A percentile compares a stretch with the other conserved stretches of the same genome.
Evolutionary conservation across 2,888 invertebrate species (phyloP).

Genomic region (Sisyra terminalis): DNA sequence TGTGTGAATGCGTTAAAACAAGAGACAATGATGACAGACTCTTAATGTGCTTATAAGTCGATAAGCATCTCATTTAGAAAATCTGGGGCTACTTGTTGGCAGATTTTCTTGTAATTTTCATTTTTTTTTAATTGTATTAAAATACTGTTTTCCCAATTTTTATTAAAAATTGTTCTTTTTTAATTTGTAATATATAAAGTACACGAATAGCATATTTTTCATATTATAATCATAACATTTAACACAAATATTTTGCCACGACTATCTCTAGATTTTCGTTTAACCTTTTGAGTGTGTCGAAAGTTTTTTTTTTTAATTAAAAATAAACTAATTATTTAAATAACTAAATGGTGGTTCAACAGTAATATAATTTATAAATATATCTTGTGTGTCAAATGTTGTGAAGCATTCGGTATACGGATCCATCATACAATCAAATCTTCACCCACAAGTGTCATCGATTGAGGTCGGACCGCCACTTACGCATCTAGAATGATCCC

Average conservation of each 20-base stretch:
- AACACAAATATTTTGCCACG: constrained; percentile 7
- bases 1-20: constrained; percentile 12
- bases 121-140: constrained; percentile 3
- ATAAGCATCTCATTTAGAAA: constrained; percentile 21
- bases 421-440: neutral
- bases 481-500: constrained; percentile 9
- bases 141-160: constrained; percentile 1
- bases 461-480: constrained; percentile 9
- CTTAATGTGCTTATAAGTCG: constrained; percentile 17
- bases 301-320: constrained; percentile 6
- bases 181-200: constrained; percentile 6
- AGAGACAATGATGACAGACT: constrained; percentile 13
- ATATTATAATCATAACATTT: constrained; percentile 4
- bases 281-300: constrained; percentile 4
- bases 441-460: neutral
- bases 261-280: constrained; percentile 11
- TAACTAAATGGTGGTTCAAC: constrained; percentile 11
- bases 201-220: constrained; percentile 8
- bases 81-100: constrained; percentile 22
- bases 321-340: constrained; percentile 9
- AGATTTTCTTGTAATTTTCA: constrained; percentile 5
- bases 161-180: constrained; percentile 2
- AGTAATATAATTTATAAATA: constrained; percentile 7
- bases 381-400: constrained; percentile 7
- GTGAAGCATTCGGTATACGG: constrained; percentile 5